These are phyloP conservation scores for Uromys caudimaculatus DNA, from an alignment of 2,797 vertebrate species.

Conservation along the genomic window DNA sequence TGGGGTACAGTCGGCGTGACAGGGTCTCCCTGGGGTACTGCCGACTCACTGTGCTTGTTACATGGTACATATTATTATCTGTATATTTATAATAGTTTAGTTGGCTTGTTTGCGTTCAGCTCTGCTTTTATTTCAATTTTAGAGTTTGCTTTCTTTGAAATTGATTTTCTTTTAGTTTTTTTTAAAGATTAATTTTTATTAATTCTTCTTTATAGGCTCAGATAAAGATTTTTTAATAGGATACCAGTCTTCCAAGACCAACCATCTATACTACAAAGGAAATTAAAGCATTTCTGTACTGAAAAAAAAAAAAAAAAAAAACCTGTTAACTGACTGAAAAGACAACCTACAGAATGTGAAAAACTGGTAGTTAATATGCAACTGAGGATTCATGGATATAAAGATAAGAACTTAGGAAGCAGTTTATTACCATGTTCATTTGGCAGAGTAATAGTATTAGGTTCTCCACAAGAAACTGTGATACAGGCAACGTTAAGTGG, in stretches of 20 bases:
- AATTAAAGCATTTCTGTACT: not conserved
- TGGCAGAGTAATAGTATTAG: not conserved
- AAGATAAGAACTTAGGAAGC: not conserved
- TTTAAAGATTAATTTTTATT: not conserved
- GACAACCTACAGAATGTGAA: not conserved
- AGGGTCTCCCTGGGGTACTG: not conserved
- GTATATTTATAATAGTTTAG: not conserved
- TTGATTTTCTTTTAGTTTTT: not conserved
- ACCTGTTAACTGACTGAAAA: not conserved
- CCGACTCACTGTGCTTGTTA: not conserved
- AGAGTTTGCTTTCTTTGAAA: not conserved
- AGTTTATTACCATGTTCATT: too few relatives aligned
- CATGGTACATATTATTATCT: not conserved
- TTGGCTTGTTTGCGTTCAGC: not conserved
- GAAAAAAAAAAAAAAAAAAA: not conserved
- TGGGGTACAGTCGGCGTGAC: not conserved
- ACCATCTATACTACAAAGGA: not conserved
- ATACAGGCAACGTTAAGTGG: not conserved
- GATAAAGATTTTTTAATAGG: not conserved
- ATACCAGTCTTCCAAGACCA: not conserved
- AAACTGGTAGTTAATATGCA: not conserved
- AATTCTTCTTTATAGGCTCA: not conserved
- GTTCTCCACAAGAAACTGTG: not conserved
- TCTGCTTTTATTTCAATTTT: not conserved
- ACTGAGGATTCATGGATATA: not conserved